These are phyloP conservation scores for Dendroctonus ponderosae DNA, from an alignment of 1,140 invertebrate species.

Conservation along the genomic window DNA sequence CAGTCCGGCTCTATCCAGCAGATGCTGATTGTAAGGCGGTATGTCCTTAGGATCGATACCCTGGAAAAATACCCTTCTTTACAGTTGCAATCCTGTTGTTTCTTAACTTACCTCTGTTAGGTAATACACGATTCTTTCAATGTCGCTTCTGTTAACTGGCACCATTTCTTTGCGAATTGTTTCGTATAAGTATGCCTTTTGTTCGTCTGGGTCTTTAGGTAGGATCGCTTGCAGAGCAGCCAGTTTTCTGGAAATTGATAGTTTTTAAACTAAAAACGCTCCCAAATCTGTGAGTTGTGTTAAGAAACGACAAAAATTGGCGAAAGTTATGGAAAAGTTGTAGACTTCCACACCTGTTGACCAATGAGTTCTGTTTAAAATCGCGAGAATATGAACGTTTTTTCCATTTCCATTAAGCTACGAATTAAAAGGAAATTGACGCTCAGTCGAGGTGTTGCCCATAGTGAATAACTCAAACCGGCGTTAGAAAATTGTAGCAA, in stretches of 20 bases:
- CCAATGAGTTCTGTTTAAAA: too few relatives aligned
- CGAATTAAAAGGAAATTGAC: too few relatives aligned
- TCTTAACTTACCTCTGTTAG: conserved; percentile 47
- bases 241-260: conserved; percentile 44
- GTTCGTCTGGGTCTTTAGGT: conserved; percentile 56
- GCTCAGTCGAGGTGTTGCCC: too few relatives aligned
- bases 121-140: conserved; percentile 53
- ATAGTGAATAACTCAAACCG: too few relatives aligned
- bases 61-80: conserved; percentile 40
- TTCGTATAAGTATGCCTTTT: conserved; percentile 48
- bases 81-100: not conserved
- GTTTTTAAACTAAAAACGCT: too few relatives aligned
- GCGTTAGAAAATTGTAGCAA: too few relatives aligned
- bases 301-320: too few relatives aligned
- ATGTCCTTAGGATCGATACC: conserved; percentile 50
- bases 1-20: conserved; percentile 37
- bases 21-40: conserved; percentile 49
- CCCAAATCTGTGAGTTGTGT: too few relatives aligned
- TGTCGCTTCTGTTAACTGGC: conserved; percentile 46
- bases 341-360: too few relatives aligned
- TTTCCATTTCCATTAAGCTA: too few relatives aligned
- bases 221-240: conserved; percentile 51
- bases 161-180: conserved; percentile 43
- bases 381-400: too few relatives aligned
- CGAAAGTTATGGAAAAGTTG: too few relatives aligned